Base-by-base conservation (phyloP, 2,113 vertebrate genomes). In the Chaetorhynchus papuensis region DNA sequence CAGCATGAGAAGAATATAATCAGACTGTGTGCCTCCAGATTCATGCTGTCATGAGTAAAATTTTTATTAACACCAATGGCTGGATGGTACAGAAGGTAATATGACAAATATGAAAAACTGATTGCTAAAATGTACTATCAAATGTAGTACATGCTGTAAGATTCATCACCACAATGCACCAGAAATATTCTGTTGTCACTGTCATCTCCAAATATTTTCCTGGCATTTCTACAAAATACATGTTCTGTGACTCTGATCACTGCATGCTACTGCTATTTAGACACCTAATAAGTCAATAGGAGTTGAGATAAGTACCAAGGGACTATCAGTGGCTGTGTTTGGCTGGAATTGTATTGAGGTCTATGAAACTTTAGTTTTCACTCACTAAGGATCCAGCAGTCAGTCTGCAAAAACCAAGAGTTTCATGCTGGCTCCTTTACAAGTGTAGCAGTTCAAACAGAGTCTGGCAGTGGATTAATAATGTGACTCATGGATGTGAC, bases 391-490 rank as follows among this genome's bases (percentile, higher is more conserved):
- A 54, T 86, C 47, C 47, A 83, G 42, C 33, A 92, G 79, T 61
- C 63, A 30, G 71, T 57, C 90, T 90, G 33, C 22, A 88, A 90
- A 89, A 60, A 7, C 0, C 7, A 27, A 44, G 42, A 37, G 52
- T 54, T 86, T 59, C 35, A 14, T 81, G 28, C 64, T 93, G 94
- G 86, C 86, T 90, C 59, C 68, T 81, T 83, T 76, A 83, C 63
- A 89, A 97, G 35, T 41, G 63, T 60, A 86, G 56, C 56, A 86
- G 87, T 92, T 94, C 89, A 95, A 96, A 94, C 16, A 37, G 61
- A 70, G 80, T 94, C 86, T 94, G 91, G 72, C 76, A 82, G 44
- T 87, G 91, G 80, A 96, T 95, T 94, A 94, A 96, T 91, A 95
- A 92, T 31, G 91, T 97, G 86, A 75, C 80, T 91, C 83, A 87